phyloP scores from a whole-genome alignment of 2,888 invertebrate species.

The Amorpha juglandis region DNA sequence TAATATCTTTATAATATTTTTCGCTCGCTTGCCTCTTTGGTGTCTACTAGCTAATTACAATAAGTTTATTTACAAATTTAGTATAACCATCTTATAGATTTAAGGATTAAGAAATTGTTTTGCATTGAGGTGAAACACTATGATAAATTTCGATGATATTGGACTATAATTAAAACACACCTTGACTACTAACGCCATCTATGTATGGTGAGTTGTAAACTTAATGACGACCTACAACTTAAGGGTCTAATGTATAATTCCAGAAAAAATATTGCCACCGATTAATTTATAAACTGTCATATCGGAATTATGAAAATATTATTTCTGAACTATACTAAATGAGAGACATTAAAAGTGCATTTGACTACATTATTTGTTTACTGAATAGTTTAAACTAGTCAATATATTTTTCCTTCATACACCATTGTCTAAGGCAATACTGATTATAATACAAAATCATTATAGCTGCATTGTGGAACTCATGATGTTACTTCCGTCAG shows the following conservation, averaged over 20 bases:
- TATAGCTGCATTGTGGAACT: constrained; percentile 2
- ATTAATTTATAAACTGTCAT: not conserved
- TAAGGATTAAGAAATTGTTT: constrained; percentile 35
- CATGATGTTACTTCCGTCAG: too few species aligned
- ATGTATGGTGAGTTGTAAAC: not conserved
- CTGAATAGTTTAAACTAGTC: not conserved
- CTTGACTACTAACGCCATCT: constrained; percentile 7
- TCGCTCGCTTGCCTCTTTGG: constrained; percentile 78
- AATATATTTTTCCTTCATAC: not conserved
- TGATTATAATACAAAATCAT: constrained; percentile 36
- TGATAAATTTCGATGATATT: constrained; percentile 17
- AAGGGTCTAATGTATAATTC: not conserved
- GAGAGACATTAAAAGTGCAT: not conserved
- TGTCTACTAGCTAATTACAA: constrained; percentile 80
- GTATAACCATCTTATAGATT: constrained; percentile 24
- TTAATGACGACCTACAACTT: not conserved
- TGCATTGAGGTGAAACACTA: constrained; percentile 40
- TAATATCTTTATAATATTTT: constrained; percentile 58
- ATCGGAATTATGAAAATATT: not conserved
- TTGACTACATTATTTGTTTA: not conserved
- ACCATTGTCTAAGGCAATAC: constrained; percentile 32
- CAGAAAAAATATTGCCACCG: not conserved
- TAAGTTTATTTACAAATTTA: constrained; percentile 45
- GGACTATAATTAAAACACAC: not conserved
- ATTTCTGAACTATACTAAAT: not conserved